Evolutionary conservation across 2,797 vertebrate genomes (phyloP), one percentile per base, ranked within the genome.

Genomic region (Tragelaphus eurycerus): DNA sequence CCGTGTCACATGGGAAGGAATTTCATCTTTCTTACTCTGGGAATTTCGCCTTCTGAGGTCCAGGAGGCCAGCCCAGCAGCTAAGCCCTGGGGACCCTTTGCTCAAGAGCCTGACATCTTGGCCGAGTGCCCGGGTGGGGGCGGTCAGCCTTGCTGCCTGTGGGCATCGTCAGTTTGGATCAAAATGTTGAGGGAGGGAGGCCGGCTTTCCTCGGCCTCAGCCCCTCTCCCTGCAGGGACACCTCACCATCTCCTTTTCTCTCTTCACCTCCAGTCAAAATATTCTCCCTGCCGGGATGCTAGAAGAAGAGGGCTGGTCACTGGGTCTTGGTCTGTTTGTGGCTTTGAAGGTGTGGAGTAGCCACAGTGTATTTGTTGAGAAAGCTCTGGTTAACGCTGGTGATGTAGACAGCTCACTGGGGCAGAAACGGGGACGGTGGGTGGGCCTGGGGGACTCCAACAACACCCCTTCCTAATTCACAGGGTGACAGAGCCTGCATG

Each of bases 351-450:
- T 10, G 7, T 52, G 34, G 50, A 38, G 8, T 16, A n/a, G 19
- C 48, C 43, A 21, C 43, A 31, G 19, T 23, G 52, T 4, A 6
- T 14, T 71, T 87, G 76, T 52, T 21, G 52, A 34, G 52, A 83
- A 52, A 46, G n/a, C 46, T 43, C 64, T 19, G 48, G 46, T 46
- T 23, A 62, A 50, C 0, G 1, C 29, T 1, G 17, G n/a, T 43
- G 48, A 54, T 19, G 9, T 4, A 27, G 10, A 52, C 12, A 10
- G 86, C 46, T 79, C 82, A 6, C 34, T 9, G 16, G 64, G 50
- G 21, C 23, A 31, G 2, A 19, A 74, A 43, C 1, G 34, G 7
- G 7, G 4, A 16, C 0, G 0, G 13, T 59, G 4, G 2, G 3
- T 12, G 19, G 38, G 57, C 13, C 29, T 11, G 4, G 9, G 31